Evolutionary conservation across 1,140 invertebrate genomes (phyloP).

Genomic region (Cecropterus lyciades): DNA sequence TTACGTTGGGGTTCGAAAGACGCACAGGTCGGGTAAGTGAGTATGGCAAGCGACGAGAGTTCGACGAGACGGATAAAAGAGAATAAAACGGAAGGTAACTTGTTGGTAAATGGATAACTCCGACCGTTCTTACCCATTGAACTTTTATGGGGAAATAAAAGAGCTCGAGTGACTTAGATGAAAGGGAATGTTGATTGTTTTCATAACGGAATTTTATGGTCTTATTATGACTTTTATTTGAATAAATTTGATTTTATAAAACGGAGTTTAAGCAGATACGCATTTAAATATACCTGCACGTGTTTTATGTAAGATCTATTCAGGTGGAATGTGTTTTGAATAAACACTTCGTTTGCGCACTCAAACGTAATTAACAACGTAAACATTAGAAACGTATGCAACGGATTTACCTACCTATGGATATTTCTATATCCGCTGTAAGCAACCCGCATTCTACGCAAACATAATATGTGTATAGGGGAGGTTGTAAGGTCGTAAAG

Average conservation of each 20-base stretch:
- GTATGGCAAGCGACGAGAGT: constrained; percentile 66
- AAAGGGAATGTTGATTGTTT: constrained; percentile 21
- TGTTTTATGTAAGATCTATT: not conserved
- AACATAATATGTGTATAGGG: constrained; percentile 12
- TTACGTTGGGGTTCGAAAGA: constrained; percentile 74
- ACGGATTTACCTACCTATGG: not conserved
- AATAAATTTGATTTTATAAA: not conserved
- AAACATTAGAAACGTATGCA: constrained; percentile 3
- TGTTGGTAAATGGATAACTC: constrained; percentile 79
- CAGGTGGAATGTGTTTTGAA: constrained; percentile 16
- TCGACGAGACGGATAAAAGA: constrained; percentile 73
- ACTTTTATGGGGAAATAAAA: constrained; percentile 48
- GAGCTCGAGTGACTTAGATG: constrained; percentile 2
- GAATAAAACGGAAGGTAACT: constrained; percentile 80
- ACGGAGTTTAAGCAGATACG: too few relatives aligned
- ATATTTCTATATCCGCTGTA: constrained; percentile 2
- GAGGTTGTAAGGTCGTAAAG: constrained; percentile 22
- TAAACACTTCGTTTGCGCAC: constrained; percentile 2
- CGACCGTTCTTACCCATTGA: constrained; percentile 69
- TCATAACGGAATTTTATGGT: constrained; percentile 9
- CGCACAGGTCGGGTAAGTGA: constrained; percentile 57
- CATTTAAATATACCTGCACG: not conserved
- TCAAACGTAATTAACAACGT: constrained; percentile 4
- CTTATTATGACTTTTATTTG: not conserved
- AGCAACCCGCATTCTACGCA: constrained; percentile 5